These are phyloP conservation scores for Microcebus lehilahytsara DNA, from an alignment of 2,113 vertebrate genomes.

Conservation along the genomic window DNA sequence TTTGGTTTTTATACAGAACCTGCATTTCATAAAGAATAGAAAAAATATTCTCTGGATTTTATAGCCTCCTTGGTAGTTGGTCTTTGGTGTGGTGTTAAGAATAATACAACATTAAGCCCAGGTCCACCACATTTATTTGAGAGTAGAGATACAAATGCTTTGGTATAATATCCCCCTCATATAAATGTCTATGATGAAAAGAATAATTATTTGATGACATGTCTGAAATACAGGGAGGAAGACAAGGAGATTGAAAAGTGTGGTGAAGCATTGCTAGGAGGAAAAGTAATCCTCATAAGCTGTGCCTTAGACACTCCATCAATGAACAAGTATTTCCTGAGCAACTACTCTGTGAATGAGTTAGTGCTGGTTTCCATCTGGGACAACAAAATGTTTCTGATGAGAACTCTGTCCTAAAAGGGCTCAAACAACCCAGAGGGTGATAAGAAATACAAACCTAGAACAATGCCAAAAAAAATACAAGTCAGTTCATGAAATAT, in stretches of 20 bases:
- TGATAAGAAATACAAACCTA: not conserved
- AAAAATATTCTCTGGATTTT: conserved; percentile 11
- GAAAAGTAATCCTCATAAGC: not conserved
- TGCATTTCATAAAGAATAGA: conserved; percentile 21
- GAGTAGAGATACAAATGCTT: not conserved
- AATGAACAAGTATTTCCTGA: not conserved
- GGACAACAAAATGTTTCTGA: not conserved
- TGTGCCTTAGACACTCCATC: not conserved
- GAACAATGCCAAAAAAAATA: not conserved
- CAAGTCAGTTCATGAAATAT: not conserved
- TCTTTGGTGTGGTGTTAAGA: not conserved
- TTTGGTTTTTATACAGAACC: not conserved
- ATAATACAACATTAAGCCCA: not conserved
- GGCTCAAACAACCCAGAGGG: not conserved
- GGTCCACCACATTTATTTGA: not conserved
- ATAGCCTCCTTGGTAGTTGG: not conserved
- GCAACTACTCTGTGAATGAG: not conserved
- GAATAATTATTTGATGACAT: not conserved
- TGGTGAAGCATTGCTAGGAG: not conserved
- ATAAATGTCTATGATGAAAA: not conserved
- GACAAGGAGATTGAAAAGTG: not conserved
- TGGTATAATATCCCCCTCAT: not conserved
- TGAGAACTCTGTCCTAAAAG: not conserved
- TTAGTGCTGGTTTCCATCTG: not conserved
- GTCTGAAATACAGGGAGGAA: not conserved